Percentiles rank a stretch among this genome's conserved stretches.
Evolutionary conservation across 1,140 invertebrate species (phyloP).

Genomic region (Micrasema minimum): DNA sequence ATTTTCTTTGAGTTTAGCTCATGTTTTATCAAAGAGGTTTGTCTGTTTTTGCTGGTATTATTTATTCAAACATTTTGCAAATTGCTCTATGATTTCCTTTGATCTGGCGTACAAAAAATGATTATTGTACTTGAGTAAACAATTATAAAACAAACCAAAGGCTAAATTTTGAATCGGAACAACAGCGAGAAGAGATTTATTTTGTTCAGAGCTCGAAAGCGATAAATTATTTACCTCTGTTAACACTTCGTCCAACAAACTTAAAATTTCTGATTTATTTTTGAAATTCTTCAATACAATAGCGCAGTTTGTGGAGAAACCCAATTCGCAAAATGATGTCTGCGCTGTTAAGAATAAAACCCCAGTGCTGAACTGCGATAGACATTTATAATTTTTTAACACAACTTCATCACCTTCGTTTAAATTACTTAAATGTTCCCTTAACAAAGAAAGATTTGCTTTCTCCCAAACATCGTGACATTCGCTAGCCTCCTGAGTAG

Average conservation of each 20-base stretch:
- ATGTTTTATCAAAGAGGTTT: too few species aligned
- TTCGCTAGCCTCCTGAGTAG: not conserved
- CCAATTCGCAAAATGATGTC: conserved; percentile 59
- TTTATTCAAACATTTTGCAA: conserved; percentile 9
- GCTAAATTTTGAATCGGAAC: conserved; percentile 23
- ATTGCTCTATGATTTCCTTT: conserved; percentile 3
- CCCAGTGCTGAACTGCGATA: conserved; percentile 64
- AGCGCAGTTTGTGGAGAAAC: conserved; percentile 12
- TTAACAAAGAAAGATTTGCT: not conserved
- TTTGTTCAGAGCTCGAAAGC: not conserved
- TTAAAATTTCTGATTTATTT: conserved; percentile 17
- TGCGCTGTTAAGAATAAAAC: conserved; percentile 59
- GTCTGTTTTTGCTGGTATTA: too few species aligned
- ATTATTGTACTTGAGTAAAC: conserved; percentile 31
- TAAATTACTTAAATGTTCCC: conserved; percentile 45
- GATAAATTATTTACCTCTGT: not conserved
- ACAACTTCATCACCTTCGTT: conserved; percentile 56
- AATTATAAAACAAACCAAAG: conserved; percentile 11
- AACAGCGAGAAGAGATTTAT: conserved; percentile 19
- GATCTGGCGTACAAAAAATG: conserved; percentile 21
- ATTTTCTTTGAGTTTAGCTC: too few species aligned
- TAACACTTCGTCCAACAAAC: not conserved
- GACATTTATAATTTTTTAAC: conserved; percentile 58
- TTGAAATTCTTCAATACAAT: conserved; percentile 28
- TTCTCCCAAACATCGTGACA: conserved; percentile 42